phyloP scores from a whole-genome alignment of 2,888 invertebrate genomes.

The Mimumesa dahlbomi region DNA sequence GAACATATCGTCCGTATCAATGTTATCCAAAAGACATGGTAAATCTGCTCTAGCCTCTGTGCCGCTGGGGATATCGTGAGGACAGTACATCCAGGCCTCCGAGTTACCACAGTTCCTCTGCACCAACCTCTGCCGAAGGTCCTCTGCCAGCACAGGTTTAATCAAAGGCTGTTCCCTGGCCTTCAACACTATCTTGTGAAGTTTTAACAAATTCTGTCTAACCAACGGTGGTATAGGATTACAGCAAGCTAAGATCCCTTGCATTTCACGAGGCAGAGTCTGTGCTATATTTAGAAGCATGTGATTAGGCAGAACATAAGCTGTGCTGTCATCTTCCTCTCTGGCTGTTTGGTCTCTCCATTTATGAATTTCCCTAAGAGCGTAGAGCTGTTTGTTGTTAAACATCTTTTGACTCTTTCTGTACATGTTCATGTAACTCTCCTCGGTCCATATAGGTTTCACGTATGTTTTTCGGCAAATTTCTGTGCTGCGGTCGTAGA shows the following conservation, averaged over 20 bases:
- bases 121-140: constrained; percentile 70
- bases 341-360: constrained; percentile 95
- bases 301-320: constrained; percentile 97
- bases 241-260: constrained; percentile 96
- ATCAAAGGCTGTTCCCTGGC: constrained; percentile 87
- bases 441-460: constrained; percentile 87
- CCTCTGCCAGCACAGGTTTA: constrained; percentile 77
- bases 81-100: constrained; percentile 70
- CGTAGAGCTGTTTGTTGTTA: constrained; percentile 91
- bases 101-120: constrained; percentile 68
- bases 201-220: constrained; percentile 82
- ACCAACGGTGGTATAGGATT: constrained; percentile 94
- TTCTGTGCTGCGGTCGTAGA: constrained; percentile 87
- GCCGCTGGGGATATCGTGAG: constrained; percentile 73
- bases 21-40: constrained; percentile 75
- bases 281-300: constrained; percentile 96
- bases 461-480: constrained; percentile 90
- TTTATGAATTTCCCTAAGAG: constrained; percentile 88
- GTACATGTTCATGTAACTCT: constrained; percentile 89
- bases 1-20: too few relatives aligned
- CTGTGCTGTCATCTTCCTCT: constrained; percentile 93
- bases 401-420: constrained; percentile 89
- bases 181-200: constrained; percentile 86
- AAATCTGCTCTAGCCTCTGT: constrained; percentile 73
- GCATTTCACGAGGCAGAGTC: constrained; percentile 92